These are phyloP conservation scores for Pipistrellus kuhlii DNA, from an alignment of 2,797 vertebrate species.

Conservation along the genomic window DNA sequence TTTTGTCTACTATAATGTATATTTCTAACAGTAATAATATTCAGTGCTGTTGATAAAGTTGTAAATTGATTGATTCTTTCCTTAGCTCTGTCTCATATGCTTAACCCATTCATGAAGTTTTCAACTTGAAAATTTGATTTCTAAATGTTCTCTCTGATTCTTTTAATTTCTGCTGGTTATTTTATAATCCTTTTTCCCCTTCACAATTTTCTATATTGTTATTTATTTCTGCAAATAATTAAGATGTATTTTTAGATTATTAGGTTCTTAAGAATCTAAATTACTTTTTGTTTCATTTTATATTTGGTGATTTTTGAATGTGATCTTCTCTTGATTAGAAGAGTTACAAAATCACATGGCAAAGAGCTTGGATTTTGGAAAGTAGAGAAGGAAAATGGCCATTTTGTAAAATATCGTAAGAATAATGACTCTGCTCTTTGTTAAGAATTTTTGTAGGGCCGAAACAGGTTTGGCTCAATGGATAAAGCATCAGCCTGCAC, in stretches of 20 bases:
- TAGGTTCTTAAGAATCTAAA: background rate
- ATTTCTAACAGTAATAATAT: slow-evolving; percentile 7
- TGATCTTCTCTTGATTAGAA: background rate
- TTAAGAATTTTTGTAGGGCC: background rate
- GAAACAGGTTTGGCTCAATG: too few species aligned
- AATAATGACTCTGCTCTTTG: background rate
- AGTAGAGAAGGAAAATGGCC: background rate
- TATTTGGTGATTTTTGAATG: background rate
- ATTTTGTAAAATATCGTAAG: background rate
- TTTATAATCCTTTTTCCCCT: background rate
- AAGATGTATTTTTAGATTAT: background rate
- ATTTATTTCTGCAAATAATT: background rate
- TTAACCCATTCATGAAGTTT: background rate
- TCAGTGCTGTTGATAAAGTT: background rate
- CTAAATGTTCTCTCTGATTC: background rate
- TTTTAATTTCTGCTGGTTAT: background rate
- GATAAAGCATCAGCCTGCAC: too few species aligned
- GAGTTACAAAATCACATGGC: background rate
- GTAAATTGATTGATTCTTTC: background rate
- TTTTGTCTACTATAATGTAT: background rate
- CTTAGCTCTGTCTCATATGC: background rate
- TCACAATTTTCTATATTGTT: background rate
- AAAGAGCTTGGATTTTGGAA: background rate
- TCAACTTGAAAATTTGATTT: background rate
- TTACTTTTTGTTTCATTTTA: background rate